Conservation (phyloP, 2,888 invertebrate genomes). For the Galerucella pusilla region DNA sequence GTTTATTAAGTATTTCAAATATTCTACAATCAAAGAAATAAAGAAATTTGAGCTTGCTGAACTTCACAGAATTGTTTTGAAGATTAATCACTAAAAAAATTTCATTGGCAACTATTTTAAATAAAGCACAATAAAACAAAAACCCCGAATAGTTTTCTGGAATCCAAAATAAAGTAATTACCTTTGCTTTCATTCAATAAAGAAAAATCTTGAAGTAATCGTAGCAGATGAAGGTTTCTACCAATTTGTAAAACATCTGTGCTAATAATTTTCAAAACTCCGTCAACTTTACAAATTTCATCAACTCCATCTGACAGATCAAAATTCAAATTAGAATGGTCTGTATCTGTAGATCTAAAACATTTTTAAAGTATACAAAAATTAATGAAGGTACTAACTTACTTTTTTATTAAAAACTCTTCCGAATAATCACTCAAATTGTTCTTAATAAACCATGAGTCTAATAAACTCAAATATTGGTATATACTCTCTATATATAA, state of each 20-base stretch:
- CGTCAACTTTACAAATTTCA: slow-evolving; percentile 49
- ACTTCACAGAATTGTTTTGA: too few relatives aligned
- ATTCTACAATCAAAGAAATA: too few relatives aligned
- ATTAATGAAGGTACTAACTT: slow-evolving; percentile 6
- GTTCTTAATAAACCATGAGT: slow-evolving; percentile 60
- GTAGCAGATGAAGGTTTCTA: slow-evolving; percentile 59
- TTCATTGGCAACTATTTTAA: too few relatives aligned
- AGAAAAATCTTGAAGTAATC: slow-evolving; percentile 58
- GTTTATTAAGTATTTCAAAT: too few relatives aligned
- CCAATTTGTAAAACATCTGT: slow-evolving; percentile 60
- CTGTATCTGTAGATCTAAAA: slow-evolving; percentile 37
- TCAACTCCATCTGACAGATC: slow-evolving; percentile 47
- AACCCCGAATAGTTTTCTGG: too few relatives aligned
- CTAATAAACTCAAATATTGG: slow-evolving; percentile 58
- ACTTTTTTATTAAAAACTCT: slow-evolving; percentile 59
- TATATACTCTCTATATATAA: slow-evolving; percentile 60
- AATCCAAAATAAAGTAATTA: slow-evolving; percentile 21
- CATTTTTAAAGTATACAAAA: neutral
- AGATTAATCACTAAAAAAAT: too few relatives aligned
- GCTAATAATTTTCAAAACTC: slow-evolving; percentile 57
- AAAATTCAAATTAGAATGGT: slow-evolving; percentile 45
- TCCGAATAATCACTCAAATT: slow-evolving; percentile 57
- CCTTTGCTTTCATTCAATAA: slow-evolving; percentile 51
- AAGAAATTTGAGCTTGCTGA: too few relatives aligned
- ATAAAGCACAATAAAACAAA: too few relatives aligned